These are phyloP conservation scores for Ceratitis capitata DNA, from an alignment of 1,140 invertebrate species.

Conservation along the genomic window DNA sequence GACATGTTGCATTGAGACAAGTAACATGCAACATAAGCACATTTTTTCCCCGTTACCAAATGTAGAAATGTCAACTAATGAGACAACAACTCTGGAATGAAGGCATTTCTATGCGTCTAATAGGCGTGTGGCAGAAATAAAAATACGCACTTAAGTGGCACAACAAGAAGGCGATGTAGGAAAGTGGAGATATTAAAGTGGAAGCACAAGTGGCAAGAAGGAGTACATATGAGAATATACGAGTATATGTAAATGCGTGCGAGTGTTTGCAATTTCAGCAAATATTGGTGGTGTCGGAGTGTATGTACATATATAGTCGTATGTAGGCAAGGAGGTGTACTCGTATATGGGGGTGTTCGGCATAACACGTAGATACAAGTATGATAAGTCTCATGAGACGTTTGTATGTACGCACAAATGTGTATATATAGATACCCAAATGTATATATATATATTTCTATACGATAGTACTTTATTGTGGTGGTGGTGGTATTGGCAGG, in stretches of 20 bases:
- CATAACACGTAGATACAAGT: neutral
- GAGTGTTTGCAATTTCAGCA: neutral
- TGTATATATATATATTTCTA: neutral
- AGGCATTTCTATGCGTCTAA: slow-evolving; percentile 8
- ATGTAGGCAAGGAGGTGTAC: neutral
- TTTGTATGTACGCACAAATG: no score
- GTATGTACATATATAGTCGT: no score
- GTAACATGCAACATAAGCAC: slow-evolving; percentile 27
- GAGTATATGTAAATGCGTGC: neutral
- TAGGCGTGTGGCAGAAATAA: neutral
- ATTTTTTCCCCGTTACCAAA: neutral
- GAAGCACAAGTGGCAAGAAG: neutral
- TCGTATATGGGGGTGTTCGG: neutral
- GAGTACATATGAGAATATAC: neutral
- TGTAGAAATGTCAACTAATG: slow-evolving; percentile 8
- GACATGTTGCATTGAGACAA: slow-evolving; percentile 19
- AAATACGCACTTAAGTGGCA: neutral
- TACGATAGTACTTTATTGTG: neutral
- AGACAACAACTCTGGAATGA: neutral
- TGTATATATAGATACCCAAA: neutral
- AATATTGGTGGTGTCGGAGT: neutral
- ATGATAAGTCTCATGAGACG: neutral
- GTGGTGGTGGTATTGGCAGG: neutral
- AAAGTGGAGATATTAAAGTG: neutral
- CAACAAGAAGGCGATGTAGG: neutral